Percentiles rank a stretch among this genome's conserved stretches.
These are phyloP conservation scores for Strix uralensis DNA, from an alignment of 2,113 vertebrate species.

Conservation along the genomic window DNA sequence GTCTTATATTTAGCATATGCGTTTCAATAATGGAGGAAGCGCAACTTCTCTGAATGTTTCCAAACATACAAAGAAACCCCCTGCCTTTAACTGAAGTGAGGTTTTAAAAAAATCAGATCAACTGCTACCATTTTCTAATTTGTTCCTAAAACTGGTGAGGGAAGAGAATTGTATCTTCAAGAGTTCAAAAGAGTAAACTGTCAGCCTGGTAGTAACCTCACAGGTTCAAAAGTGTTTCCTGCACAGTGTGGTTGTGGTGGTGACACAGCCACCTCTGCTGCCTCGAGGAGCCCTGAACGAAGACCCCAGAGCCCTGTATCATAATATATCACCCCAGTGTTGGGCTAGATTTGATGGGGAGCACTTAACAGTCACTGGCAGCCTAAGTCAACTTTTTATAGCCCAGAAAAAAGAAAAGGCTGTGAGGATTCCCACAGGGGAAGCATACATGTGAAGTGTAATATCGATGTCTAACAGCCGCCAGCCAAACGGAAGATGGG, in stretches of 20 bases:
- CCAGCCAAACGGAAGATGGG: background rate
- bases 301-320: background rate
- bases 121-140: background rate
- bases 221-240: background rate
- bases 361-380: background rate
- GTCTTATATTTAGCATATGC: background rate
- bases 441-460: background rate
- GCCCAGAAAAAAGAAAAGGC: background rate
- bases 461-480: background rate
- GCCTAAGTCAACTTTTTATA: background rate
- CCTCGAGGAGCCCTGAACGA: background rate
- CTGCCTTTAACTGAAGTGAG: background rate
- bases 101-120: background rate
- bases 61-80: background rate
- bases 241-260: background rate
- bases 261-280: background rate
- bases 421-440: background rate
- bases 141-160: background rate
- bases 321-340: accelerated
- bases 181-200: background rate
- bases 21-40: background rate
- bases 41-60: background rate
- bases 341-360: background rate
- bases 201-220: background rate
- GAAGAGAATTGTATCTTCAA: background rate